These are phyloP conservation scores for Porites evermanni DNA, from an alignment of 92 coral and sea anemone genomes.

Conservation along the genomic window DNA sequence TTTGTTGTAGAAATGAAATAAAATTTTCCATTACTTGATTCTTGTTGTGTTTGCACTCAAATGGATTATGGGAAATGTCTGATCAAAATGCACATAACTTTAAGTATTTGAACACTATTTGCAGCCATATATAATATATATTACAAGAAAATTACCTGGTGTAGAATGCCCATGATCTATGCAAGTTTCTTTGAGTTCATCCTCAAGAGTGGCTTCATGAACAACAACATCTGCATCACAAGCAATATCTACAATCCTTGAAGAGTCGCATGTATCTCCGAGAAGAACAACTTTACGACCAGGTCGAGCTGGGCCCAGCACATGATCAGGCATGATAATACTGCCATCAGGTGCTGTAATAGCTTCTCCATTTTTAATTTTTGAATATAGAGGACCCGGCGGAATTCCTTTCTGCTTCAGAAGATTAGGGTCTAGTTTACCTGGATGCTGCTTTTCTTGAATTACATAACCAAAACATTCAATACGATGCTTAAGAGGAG, in stretches of 20 bases:
- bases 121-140: neutral
- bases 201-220: slow-evolving; percentile 95
- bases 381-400: slow-evolving; percentile 97
- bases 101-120: neutral
- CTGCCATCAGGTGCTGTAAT: slow-evolving; percentile 80
- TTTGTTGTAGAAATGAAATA: no score
- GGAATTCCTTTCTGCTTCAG: slow-evolving; percentile 86
- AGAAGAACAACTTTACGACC: slow-evolving; percentile 91
- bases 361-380: slow-evolving; percentile 83
- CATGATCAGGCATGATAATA: slow-evolving; percentile 74
- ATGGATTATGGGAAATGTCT: no score
- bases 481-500: slow-evolving; percentile 83
- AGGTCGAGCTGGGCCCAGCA: slow-evolving; percentile 80
- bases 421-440: slow-evolving; percentile 83
- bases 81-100: no score
- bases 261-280: slow-evolving; percentile 92
- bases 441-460: slow-evolving; percentile 77
- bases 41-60: no score
- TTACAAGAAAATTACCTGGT: slow-evolving; percentile 69
- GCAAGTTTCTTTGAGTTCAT: slow-evolving; percentile 85
- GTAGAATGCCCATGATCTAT: slow-evolving; percentile 96
- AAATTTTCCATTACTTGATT: no score
- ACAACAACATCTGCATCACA: slow-evolving; percentile 83
- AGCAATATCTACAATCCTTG: slow-evolving; percentile 63
- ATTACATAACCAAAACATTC: slow-evolving; percentile 92